These are phyloP conservation scores for Suncus etruscus DNA, from an alignment of 2,113 vertebrate genomes.

Conservation along the genomic window DNA sequence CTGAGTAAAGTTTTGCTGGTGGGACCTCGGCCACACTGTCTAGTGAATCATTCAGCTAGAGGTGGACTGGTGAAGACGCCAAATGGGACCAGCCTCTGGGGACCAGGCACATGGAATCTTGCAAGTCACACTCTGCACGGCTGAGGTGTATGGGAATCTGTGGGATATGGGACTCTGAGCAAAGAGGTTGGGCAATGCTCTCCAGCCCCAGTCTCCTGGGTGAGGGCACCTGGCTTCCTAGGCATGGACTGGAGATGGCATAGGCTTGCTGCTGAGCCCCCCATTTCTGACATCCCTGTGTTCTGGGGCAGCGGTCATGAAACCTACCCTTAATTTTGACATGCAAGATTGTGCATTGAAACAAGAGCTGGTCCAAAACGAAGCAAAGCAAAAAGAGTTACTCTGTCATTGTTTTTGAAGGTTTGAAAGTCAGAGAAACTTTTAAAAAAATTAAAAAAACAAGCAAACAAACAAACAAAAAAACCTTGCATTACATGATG, in stretches of 20 bases:
- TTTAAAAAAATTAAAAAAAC: conserved; percentile 25
- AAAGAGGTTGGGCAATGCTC: too few species aligned
- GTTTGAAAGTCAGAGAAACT: conserved; percentile 70
- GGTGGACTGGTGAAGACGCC: conserved; percentile 78
- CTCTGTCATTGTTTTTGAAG: conserved; percentile 57
- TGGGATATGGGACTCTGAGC: too few species aligned
- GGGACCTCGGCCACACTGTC: conserved; percentile 47
- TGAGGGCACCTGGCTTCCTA: too few species aligned
- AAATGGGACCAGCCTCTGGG: too few species aligned
- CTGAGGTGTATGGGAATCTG: background rate
- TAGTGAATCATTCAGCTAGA: conserved; percentile 76
- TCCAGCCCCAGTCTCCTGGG: too few species aligned
- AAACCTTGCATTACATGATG: conserved; percentile 68
- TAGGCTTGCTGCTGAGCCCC: too few species aligned
- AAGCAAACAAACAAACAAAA: too few species aligned
- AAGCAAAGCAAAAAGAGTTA: conserved; percentile 26
- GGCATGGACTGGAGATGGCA: too few species aligned
- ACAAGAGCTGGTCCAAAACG: conserved; percentile 53
- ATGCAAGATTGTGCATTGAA: conserved; percentile 77
- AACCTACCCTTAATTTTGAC: conserved; percentile 39
- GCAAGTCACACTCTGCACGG: conserved; percentile 66
- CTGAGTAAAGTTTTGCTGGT: conserved; percentile 63
- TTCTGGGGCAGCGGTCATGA: background rate
- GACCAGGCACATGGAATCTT: conserved; percentile 51
- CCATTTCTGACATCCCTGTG: too few species aligned